A percentile compares a stretch with the other conserved stretches of the same genome.
Evolutionary conservation across 1,140 invertebrate genomes (phyloP).

Genomic region (Pectinophora gossypiella): DNA sequence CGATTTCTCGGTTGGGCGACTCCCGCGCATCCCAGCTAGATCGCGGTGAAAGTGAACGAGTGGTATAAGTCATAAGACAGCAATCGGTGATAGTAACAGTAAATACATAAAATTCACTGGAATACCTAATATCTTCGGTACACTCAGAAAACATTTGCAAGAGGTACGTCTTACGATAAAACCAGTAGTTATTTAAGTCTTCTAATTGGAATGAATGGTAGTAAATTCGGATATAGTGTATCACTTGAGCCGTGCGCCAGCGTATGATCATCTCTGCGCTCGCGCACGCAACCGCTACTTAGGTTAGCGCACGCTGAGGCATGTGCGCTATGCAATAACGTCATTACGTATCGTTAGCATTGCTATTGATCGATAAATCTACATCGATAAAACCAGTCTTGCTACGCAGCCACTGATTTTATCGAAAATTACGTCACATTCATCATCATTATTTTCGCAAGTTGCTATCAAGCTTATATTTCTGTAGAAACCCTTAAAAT

Average conservation of each 20-base stretch:
- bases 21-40: conserved; percentile 6
- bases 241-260: not conserved
- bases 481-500: not conserved
- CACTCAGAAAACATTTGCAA: too few species aligned
- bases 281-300: conserved; percentile 1
- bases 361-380: not conserved
- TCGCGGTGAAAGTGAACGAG: conserved; percentile 14
- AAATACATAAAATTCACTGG: too few species aligned
- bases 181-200: too few species aligned
- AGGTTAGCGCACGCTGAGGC: conserved; percentile 13
- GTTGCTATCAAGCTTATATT: not conserved
- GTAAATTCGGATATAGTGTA: not conserved
- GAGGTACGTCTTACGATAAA: too few species aligned
- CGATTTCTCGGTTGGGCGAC: conserved; percentile 4
- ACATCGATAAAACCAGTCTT: not conserved
- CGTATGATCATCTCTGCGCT: not conserved
- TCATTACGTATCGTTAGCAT: not conserved
- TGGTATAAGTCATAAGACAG: conserved; percentile 7
- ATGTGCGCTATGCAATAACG: conserved; percentile 4
- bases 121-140: too few species aligned
- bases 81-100: too few species aligned
- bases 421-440: not conserved
- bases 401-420: not conserved
- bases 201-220: too few species aligned
- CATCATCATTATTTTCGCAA: not conserved